phyloP scores from a whole-genome alignment of 2,888 invertebrate species.

The Pseudococcus viburni region DNA sequence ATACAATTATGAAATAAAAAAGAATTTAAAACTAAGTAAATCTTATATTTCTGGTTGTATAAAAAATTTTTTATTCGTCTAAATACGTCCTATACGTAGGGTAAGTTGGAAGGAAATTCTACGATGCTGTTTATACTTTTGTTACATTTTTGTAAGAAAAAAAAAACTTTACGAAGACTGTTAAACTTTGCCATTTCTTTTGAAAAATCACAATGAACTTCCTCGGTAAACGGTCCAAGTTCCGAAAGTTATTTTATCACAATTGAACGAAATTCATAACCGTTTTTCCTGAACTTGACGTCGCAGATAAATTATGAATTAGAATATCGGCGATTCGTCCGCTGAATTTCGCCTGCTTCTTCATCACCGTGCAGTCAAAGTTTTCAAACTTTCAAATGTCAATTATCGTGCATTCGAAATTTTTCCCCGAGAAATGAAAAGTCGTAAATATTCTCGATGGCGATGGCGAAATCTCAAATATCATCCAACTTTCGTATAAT shows the following conservation, averaged over 20 bases:
- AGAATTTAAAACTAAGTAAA: constrained; percentile 14
- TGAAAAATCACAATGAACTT: constrained; percentile 58
- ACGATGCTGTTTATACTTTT: constrained; percentile 48
- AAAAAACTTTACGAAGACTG: constrained; percentile 42
- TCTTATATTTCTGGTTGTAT: not conserved
- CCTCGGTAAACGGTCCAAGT: constrained; percentile 50
- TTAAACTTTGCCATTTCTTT: constrained; percentile 54
- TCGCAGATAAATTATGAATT: constrained; percentile 42
- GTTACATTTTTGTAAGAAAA: not conserved
- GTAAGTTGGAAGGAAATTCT: not conserved
- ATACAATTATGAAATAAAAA: not conserved
- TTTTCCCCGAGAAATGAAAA: not conserved
- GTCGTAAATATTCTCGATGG: not conserved
- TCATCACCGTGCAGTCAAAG: not conserved
- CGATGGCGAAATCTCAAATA: not conserved
- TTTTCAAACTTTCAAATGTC: constrained; percentile 29
- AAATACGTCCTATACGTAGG: not conserved
- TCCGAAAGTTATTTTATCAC: constrained; percentile 58
- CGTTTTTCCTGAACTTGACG: constrained; percentile 53
- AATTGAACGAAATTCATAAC: constrained; percentile 58
- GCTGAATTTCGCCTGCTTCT: not conserved
- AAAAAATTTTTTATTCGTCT: not conserved
- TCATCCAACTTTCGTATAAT: not conserved
- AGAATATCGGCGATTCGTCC: constrained; percentile 48
- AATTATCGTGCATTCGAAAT: constrained; percentile 4